These are phyloP conservation scores for Pogonophryne albipinna DNA, from an alignment of 2,797 vertebrate species.

Conservation along the genomic window DNA sequence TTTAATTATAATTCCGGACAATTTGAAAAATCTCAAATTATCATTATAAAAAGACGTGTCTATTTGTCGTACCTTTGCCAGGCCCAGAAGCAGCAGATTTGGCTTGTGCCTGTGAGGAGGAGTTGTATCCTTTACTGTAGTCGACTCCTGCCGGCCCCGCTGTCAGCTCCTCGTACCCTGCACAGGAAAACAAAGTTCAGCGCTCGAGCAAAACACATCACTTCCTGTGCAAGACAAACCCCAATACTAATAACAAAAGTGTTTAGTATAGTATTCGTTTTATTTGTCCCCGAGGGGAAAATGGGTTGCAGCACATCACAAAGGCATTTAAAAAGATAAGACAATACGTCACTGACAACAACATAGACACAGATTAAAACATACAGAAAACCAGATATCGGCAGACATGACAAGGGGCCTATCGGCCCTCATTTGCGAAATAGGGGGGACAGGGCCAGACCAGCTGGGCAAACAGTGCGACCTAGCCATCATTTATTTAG, in stretches of 20 bases:
- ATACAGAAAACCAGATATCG: no score
- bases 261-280: no score
- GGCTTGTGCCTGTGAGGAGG: slow-evolving; percentile 93
- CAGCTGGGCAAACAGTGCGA: no score
- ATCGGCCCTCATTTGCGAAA: no score
- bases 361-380: no score
- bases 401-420: no score
- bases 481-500: no score
- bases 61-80: slow-evolving; percentile 89
- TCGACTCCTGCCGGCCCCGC: slow-evolving; percentile 92
- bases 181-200: slow-evolving; percentile 1
- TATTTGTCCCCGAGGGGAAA: no score
- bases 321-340: no score
- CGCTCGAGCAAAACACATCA: not conserved
- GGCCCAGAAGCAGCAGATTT: slow-evolving; percentile 92
- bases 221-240: not conserved
- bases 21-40: not conserved
- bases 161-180: slow-evolving; percentile 95
- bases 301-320: no score
- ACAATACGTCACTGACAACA: no score
- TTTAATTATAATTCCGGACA: not conserved
- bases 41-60: not conserved
- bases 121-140: slow-evolving; percentile 95
- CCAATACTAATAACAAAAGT: not conserved
- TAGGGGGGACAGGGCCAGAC: no score